Base-by-base conservation (phyloP, 2,797 vertebrate genomes). In the Hybognathus amarus region DNA sequence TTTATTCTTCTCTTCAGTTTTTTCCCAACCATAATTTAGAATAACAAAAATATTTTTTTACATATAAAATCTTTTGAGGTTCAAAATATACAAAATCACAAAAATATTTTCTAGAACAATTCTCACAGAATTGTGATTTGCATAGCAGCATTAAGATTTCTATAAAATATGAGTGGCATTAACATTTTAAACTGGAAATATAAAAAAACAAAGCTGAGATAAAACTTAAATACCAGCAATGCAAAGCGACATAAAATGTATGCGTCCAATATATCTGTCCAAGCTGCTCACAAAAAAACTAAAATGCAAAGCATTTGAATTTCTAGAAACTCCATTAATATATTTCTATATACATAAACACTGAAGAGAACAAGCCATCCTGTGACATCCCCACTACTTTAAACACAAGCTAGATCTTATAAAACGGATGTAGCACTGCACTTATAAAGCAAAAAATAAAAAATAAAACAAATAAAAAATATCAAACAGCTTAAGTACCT, bases 61-160 rank as follows among this genome's bases (percentile, higher is more conserved):
- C 42, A 78, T 83, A 80, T 68, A 86, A 85, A 83, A 70, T 61
- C 8, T 47, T 50, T 59, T 61, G 56, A 66, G 66, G 27, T 75
- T 85, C 27, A 66, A 86, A 83, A 85, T 87, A 86, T 84, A 83
- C 73, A 85, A 6, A 40, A 73, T 69, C n/a, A 69, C 75, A 73
- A 79, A 70, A 78, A 40, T 45, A n/a, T 11, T n/a, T 85, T 61
- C n/a, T 27, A 68, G 36, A 11, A 80, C 71, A 79, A 68, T 75
- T 79, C 22, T 77, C 63, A 79, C 33, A 67, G 27, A 82, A 79
- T 33, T 47, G 36, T 74, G 22, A 56, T 78, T 56, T 77, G 33
- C 52, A 82, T 18, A 66, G 64, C 74, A 84, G 56, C 69, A 66
- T 76, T 85, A 63, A 40, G 66, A 78, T 24, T 7, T 45, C 38